A percentile compares a stretch with the other conserved stretches of the same genome.
These are phyloP conservation scores for Drosophila leonis DNA, from an alignment of 2,888 invertebrate species.

Conservation along the genomic window DNA sequence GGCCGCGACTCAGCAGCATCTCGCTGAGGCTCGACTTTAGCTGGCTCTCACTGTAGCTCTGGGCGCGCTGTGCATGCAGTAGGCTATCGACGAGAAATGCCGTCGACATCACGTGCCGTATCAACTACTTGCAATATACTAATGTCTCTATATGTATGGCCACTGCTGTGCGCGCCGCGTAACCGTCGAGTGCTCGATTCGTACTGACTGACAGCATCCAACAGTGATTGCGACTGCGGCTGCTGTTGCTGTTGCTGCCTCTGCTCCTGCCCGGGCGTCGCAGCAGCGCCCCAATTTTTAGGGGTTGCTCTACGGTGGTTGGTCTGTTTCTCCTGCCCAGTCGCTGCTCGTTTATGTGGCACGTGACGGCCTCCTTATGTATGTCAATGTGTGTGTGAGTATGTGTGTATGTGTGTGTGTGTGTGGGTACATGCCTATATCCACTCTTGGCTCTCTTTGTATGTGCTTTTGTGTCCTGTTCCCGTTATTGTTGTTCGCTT, in stretches of 20 bases:
- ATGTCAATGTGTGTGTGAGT: background rate
- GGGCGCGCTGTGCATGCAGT: conserved; percentile 81
- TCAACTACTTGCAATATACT: conserved; percentile 10
- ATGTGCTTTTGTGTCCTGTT: conserved; percentile 51
- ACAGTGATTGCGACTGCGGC: conserved; percentile 9
- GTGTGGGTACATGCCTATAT: conserved; percentile 17
- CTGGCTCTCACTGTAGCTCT: conserved; percentile 76
- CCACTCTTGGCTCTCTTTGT: conserved; percentile 33
- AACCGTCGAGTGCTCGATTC: conserved; percentile 75
- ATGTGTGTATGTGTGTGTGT: background rate
- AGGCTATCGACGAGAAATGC: conserved; percentile 85
- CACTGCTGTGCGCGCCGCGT: conserved; percentile 61
- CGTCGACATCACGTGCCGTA: conserved; percentile 82
- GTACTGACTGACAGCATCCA: conserved; percentile 67
- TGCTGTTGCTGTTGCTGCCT: conserved; percentile 16
- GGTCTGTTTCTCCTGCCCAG: conserved; percentile 84
- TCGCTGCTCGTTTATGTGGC: conserved; percentile 58
- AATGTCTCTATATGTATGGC: conserved; percentile 37
- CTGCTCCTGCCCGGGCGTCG: conserved; percentile 36
- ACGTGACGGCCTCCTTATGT: conserved; percentile 62
- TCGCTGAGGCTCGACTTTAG: conserved; percentile 69
- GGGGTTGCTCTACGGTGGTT: conserved; percentile 84
- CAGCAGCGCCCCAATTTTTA: conserved; percentile 61
- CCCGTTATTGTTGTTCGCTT: conserved; percentile 73
- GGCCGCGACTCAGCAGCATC: conserved; percentile 82